phyloP scores from a whole-genome alignment of 2,113 vertebrate species.

The Lanius collurio region DNA sequence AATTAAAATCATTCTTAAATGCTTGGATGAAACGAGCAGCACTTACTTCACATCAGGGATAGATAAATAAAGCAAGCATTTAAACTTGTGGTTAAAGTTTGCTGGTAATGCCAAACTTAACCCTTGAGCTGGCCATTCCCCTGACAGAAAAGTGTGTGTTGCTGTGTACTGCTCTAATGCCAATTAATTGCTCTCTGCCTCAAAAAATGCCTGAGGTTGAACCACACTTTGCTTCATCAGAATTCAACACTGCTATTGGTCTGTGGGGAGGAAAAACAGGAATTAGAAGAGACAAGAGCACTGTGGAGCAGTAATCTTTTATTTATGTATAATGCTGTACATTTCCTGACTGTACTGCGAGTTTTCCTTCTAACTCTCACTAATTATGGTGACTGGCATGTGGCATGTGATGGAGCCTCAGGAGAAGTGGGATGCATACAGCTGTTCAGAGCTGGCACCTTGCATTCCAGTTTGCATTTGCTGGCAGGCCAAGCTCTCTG shows the following conservation, averaged over 20 bases:
- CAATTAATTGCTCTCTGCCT: conserved; percentile 50
- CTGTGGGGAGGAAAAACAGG: conserved; percentile 28
- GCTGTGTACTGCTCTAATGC: not conserved
- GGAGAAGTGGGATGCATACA: conserved; percentile 37
- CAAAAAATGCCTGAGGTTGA: conserved; percentile 47
- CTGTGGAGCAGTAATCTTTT: conserved; percentile 55
- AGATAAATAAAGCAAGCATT: not conserved
- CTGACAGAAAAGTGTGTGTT: not conserved
- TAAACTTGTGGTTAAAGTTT: not conserved
- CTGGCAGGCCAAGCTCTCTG: not conserved
- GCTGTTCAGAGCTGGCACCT: conserved; percentile 10
- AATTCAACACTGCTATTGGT: conserved; percentile 41
- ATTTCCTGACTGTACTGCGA: conserved; percentile 20
- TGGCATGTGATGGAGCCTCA: conserved; percentile 31
- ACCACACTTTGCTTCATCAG: conserved; percentile 41
- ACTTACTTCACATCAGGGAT: not conserved
- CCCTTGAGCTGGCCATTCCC: not conserved
- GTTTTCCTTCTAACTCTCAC: not conserved
- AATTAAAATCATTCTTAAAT: not conserved
- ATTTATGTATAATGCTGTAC: conserved; percentile 57
- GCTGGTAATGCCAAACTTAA: not conserved
- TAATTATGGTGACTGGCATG: conserved; percentile 47
- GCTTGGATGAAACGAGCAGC: not conserved
- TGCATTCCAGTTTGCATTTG: not conserved
- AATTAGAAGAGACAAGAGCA: conserved; percentile 51